Evolutionary conservation across 2,797 vertebrate genomes (phyloP).

Genomic region (Jordanella pulchra): DNA sequence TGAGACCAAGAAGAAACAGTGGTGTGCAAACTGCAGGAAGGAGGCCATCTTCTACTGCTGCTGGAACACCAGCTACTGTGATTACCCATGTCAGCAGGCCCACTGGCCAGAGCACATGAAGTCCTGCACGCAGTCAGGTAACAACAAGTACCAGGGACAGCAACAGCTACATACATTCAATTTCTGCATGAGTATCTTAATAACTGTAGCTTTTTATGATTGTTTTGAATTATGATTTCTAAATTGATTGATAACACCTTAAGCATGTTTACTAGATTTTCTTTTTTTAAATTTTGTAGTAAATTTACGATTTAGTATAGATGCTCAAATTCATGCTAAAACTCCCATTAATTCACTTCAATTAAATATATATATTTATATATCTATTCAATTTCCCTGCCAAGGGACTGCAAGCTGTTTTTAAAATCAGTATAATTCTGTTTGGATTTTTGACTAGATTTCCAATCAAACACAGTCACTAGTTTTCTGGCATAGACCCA

Average conservation of each 20-base stretch:
- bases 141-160: neutral
- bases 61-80: conserved; percentile 99
- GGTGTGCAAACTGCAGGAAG: conserved; percentile 98
- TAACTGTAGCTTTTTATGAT: neutral
- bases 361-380: too few species aligned
- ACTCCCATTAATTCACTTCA: too few species aligned
- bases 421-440: neutral
- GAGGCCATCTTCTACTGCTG: conserved; percentile 99
- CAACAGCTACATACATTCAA: neutral
- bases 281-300: neutral
- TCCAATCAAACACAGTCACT: too few species aligned
- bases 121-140: conserved; percentile 99
- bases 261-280: neutral
- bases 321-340: neutral
- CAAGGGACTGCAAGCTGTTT: neutral
- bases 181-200: neutral
- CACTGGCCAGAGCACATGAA: conserved; percentile 99
- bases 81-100: conserved; percentile 98
- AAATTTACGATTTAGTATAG: too few species aligned
- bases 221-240: neutral
- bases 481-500: too few species aligned
- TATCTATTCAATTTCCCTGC: too few species aligned
- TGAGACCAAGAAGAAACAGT: conserved; percentile 98
- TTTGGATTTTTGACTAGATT: neutral
- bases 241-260: neutral